Percentiles rank a stretch among this genome's conserved stretches.
phyloP scores from a whole-genome alignment of 2,888 invertebrate species.

The Parnassius orleans region DNA sequence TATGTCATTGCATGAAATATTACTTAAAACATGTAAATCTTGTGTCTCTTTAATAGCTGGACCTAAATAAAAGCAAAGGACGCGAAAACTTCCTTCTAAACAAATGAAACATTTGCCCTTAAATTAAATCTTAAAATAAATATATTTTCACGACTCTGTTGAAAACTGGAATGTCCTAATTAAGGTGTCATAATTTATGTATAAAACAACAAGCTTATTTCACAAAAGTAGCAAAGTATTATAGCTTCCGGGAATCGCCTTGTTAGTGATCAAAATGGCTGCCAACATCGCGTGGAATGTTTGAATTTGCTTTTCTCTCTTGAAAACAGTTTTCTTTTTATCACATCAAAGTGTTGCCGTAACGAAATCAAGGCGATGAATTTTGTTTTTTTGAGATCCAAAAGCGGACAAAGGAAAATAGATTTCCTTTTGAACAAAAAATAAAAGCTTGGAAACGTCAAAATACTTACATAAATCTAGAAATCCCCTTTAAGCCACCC shows the following conservation, averaged over 20 bases:
- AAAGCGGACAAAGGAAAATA: constrained; percentile 39
- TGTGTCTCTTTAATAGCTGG: background rate
- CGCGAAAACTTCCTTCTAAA: background rate
- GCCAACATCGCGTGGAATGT: constrained; percentile 59
- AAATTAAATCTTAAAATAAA: constrained; percentile 13
- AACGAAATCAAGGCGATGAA: constrained; percentile 50
- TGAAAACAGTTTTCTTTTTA: constrained; percentile 54
- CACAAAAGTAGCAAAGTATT: constrained; percentile 59
- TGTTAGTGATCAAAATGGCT: constrained; percentile 68
- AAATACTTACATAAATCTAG: constrained; percentile 63
- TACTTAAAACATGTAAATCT: no score
- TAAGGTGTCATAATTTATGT: constrained; percentile 51
- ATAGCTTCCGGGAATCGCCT: constrained; percentile 68
- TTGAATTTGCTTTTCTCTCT: constrained; percentile 55
- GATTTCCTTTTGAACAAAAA: constrained; percentile 32
- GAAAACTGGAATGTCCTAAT: constrained; percentile 47
- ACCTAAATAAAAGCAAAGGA: background rate
- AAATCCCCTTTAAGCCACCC: constrained; percentile 60
- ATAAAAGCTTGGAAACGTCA: constrained; percentile 45
- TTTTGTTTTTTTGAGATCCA: constrained; percentile 38
- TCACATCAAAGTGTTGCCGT: constrained; percentile 59
- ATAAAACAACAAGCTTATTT: constrained; percentile 58
- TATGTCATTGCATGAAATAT: no score
- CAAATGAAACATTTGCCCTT: background rate
- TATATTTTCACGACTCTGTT: constrained; percentile 37